Percentiles rank a stretch among this genome's conserved stretches.
phyloP scores from a whole-genome alignment of 2,888 invertebrate genomes.

The Hydrotaea diabolus region DNA sequence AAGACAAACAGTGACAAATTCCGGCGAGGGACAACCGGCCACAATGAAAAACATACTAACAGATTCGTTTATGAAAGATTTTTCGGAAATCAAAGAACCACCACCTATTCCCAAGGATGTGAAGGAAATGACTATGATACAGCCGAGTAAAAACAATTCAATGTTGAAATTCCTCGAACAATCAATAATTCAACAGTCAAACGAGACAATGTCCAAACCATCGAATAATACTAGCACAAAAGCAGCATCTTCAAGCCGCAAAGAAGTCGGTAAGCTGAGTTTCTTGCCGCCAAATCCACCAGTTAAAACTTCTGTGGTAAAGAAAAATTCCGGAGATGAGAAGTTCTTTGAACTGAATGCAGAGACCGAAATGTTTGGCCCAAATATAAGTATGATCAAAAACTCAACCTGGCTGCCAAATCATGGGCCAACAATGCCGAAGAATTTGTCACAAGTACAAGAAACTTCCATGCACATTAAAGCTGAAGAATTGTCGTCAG shows the following conservation, averaged over 20 bases:
- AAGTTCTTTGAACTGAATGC: constrained; percentile 75
- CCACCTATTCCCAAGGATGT: constrained; percentile 25
- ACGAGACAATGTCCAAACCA: constrained; percentile 17
- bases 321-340: constrained; percentile 47
- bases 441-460: constrained; percentile 64
- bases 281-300: constrained; percentile 26
- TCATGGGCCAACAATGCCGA: constrained; percentile 48
- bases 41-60: constrained; percentile 65
- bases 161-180: constrained; percentile 61
- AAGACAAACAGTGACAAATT: constrained; percentile 7
- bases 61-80: constrained; percentile 74
- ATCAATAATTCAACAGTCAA: constrained; percentile 45
- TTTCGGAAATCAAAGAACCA: constrained; percentile 69
- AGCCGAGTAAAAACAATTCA: constrained; percentile 50
- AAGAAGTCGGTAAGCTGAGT: constrained; percentile 26
- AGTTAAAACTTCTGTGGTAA: neutral
- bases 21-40: constrained; percentile 23
- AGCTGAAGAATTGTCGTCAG: constrained; percentile 55
- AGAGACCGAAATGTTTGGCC: constrained; percentile 77
- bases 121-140: constrained; percentile 31
- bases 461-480: constrained; percentile 70
- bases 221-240: neutral
- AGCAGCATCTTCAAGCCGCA: neutral
- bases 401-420: constrained; percentile 77
- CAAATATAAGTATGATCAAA: constrained; percentile 76